Base-by-base conservation (phyloP, 2,797 vertebrate genomes). In the Anguilla obscura region DNA sequence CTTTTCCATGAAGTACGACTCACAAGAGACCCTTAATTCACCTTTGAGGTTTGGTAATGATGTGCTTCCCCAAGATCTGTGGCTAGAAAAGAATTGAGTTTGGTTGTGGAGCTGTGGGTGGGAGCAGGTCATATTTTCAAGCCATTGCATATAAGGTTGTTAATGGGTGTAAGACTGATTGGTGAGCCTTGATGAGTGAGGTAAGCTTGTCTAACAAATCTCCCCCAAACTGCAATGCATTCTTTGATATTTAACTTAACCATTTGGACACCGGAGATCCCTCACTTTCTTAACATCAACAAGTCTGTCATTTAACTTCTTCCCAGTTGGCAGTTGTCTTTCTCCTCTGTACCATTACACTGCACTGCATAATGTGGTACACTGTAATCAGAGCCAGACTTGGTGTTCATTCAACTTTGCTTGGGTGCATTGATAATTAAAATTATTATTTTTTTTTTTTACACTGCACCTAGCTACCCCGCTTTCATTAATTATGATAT, bases 11-110 rank as follows among this genome's bases (percentile, higher is more conserved):
- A 96, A 92, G 88, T 92, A 94, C 89, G 90, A 91, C 91, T 91
- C 95, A 93, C 95, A 84, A 90, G 94, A 93, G 95, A 94, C 91
- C 91, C 90, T 85, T 95, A 93, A 92, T 92, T 96, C 94, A 94
- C 90, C 54, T 71, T 69, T 89, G 89, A 92, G 90, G 90, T 91
- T 89, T 82, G 86, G 86, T 91, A 86, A 89, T 91, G 84, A 87
- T 40, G 33, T 36, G 74, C 74, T 16, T 40, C 74, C 36, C 74
- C 33, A 76, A 40, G 74, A 85, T 79, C 24, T 89, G 76, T 91
- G 90, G 40, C 90, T 93, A 86, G 86, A 91, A 90, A 89, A 89
- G 91, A 91, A 91, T 93, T 83, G 87, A 33, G 33, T 40, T 40
- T 76, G 74, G 14, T 14, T 76, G 74, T 76, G n/a, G 69, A 18